Evolutionary conservation across 2,113 vertebrate species (phyloP).

Genomic region (Suricata suricatta): DNA sequence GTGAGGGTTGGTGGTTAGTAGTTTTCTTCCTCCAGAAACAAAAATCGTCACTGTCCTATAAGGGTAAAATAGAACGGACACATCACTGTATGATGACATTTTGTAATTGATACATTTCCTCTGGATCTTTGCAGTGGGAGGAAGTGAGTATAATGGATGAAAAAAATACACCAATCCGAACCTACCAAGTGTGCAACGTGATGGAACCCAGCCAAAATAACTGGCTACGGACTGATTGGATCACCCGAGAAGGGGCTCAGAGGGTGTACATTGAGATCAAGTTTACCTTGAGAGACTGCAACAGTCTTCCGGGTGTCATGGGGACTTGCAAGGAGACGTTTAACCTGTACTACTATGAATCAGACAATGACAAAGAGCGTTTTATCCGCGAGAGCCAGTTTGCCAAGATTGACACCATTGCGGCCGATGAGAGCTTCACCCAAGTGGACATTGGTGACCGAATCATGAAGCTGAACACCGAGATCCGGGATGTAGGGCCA

Average conservation of each 20-base stretch:
- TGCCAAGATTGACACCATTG: conserved; percentile 97
- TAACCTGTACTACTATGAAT: conserved; percentile 98
- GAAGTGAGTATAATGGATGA: conserved; percentile 99
- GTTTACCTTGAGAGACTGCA: conserved; percentile 98
- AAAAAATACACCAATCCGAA: conserved; percentile 98
- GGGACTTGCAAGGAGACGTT: conserved; percentile 99
- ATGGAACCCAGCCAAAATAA: conserved; percentile 99
- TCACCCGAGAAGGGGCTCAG: conserved; percentile 94
- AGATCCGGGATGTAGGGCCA: conserved; percentile 94
- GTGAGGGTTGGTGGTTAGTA: not conserved
- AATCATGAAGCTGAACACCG: conserved; percentile 99
- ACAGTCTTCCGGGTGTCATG: conserved; percentile 97
- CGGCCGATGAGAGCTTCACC: conserved; percentile 98
- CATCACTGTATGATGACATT: not conserved
- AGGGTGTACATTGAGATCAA: conserved; percentile 99
- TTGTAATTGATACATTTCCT: conserved; percentile 39
- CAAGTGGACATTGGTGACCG: conserved; percentile 99
- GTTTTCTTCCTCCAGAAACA: not conserved
- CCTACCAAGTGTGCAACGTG: conserved; percentile 99
- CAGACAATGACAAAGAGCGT: conserved; percentile 95
- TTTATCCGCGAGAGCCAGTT: conserved; percentile 96
- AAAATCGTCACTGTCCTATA: not conserved
- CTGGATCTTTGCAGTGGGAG: conserved; percentile 92
- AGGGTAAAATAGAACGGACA: not conserved
- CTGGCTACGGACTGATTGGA: conserved; percentile 99